phyloP scores from a whole-genome alignment of 2,797 vertebrate genomes.

The Heterohyrax brucei region DNA sequence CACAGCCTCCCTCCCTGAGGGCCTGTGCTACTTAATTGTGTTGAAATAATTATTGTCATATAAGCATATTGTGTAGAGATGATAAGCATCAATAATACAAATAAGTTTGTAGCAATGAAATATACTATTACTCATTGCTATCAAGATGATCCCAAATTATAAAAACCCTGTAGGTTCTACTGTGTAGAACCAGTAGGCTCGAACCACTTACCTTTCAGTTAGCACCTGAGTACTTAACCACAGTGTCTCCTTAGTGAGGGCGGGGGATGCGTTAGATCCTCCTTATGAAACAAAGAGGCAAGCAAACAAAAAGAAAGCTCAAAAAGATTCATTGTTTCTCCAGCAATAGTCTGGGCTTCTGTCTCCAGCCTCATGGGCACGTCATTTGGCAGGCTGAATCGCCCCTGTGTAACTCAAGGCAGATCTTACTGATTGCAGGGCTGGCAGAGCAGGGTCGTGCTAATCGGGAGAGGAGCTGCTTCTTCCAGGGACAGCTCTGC shows the following conservation, averaged over 20 bases:
- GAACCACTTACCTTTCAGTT: background rate
- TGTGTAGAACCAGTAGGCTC: background rate
- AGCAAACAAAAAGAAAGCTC: background rate
- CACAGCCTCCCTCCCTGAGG: accelerated
- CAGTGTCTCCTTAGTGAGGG: too few species aligned
- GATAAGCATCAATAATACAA: accelerated
- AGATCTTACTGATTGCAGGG: background rate
- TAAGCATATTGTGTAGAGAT: accelerated
- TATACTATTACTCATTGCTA: too few species aligned
- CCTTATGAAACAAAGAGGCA: background rate
- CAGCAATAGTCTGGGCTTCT: accelerated
- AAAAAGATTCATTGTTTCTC: accelerated
- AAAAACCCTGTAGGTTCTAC: too few species aligned
- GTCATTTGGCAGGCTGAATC: background rate
- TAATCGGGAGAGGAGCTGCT: background rate
- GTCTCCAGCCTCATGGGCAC: background rate
- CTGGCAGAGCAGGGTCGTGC: too few species aligned
- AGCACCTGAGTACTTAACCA: background rate
- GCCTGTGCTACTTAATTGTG: too few species aligned
- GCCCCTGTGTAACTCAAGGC: background rate
- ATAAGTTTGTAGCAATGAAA: background rate
- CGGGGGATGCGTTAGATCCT: background rate
- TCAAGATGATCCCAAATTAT: too few species aligned
- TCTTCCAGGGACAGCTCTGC: background rate
- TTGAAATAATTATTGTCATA: background rate